Evolutionary conservation across 2,113 vertebrate species (phyloP), one percentile per base, ranked within the genome.

Genomic region (Delphinus delphis): DNA sequence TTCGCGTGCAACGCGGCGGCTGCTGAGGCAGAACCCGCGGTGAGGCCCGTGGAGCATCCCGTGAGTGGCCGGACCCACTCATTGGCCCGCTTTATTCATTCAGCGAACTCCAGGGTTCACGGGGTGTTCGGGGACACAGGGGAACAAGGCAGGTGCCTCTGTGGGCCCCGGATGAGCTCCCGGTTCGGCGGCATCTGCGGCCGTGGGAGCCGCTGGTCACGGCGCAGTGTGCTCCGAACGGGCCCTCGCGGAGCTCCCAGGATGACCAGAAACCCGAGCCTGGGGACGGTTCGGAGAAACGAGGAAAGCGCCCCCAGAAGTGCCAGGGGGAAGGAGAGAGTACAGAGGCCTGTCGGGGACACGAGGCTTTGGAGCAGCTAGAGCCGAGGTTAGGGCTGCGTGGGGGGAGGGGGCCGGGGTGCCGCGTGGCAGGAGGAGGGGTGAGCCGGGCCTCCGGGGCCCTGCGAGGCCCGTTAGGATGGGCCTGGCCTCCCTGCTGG

Each of bases 391-490:
- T 11, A 67, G 38, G 31, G 1, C 73, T 50, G 11, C 2, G 18
- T 15, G 12, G 0, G 10, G 20, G 3, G 44, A 21, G 6, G 6
- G 55, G 55, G 55, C 18, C 21, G 23, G 20, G 65, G 20, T 50
- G 8, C 55, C 55, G 7, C 20, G 55, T 7, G 55, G 55, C 20
- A 21, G n/a, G 47, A 2, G 11, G 79, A 65, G 70, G 15, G 82
- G n/a, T 11, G 14, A 41, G 2, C 74, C 0, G 0, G 1, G 63
- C 47, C 20, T 0, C 8, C 2, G 9, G 26, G 31, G 21, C 8
- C 36, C 62, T 15, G 18, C 36, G 50, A 10, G 80, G 26, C 23
- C 60, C 41, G 23, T 53, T 63, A 53, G 1, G 1, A 31, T 26
- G 70, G 11, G 17, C 81, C 53, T 36, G 71, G 36, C 36, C 25